Conservation (phyloP, 2,888 invertebrate species). For the Zhuqinia jingwanae region DNA sequence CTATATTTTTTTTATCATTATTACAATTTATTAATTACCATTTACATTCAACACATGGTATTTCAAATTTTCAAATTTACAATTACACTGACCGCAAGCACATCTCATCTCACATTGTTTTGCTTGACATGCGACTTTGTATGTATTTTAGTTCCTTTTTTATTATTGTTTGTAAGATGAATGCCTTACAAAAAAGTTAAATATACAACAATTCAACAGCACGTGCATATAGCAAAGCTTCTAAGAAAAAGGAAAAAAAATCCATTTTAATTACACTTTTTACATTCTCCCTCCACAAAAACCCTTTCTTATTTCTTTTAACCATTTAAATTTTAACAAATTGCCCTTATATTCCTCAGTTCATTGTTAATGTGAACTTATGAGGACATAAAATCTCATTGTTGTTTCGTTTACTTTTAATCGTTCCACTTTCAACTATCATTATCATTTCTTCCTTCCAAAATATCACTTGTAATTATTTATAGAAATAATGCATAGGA, state of each 20-base stretch:
- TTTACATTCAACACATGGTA: background rate
- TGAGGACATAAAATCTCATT: no score
- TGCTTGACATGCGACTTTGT: background rate
- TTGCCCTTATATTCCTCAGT: no score
- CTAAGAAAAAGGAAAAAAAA: background rate
- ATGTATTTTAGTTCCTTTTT: constrained; percentile 38
- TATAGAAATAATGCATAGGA: no score
- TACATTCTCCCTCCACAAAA: constrained; percentile 1
- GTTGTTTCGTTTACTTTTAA: no score
- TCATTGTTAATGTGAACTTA: no score
- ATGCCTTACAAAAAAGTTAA: background rate
- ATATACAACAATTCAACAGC: no score
- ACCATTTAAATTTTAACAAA: no score
- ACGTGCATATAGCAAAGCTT: no score
- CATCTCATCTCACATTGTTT: background rate
- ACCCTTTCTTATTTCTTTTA: no score
- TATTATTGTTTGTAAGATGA: background rate
- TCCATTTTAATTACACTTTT: constrained; percentile 43
- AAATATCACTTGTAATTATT: background rate
- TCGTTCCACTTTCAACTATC: no score
- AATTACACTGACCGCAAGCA: background rate
- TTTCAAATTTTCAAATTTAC: background rate
- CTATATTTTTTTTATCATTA: background rate
- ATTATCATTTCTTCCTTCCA: background rate
- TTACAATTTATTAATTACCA: constrained; percentile 35